Conservation (phyloP, 2,888 invertebrate species). For the Drosophila mayaguana region DNA sequence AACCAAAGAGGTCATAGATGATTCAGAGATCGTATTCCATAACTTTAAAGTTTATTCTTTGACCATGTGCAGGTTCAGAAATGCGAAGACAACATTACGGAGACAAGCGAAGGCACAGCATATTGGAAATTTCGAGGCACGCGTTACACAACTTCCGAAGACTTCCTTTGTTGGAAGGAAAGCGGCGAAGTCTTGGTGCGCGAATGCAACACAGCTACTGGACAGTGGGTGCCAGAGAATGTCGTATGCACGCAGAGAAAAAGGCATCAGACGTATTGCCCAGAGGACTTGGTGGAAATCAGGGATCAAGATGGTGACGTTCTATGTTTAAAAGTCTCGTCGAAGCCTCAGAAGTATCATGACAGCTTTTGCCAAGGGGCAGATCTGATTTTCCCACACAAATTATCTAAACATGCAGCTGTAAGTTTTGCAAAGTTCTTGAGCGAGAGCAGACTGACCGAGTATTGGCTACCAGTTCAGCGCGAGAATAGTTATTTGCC, state of each 20-base stretch:
- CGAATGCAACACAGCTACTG: slow-evolving; percentile 58
- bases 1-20: slow-evolving; percentile 26
- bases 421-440: slow-evolving; percentile 28
- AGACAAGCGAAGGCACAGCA: slow-evolving; percentile 21
- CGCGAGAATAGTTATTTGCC: slow-evolving; percentile 78
- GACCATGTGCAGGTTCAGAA: slow-evolving; percentile 21
- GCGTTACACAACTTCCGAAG: slow-evolving; percentile 54
- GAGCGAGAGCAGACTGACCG: slow-evolving; percentile 43
- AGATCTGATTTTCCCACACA: slow-evolving; percentile 43
- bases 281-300: slow-evolving; percentile 73
- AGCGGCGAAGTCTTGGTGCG: slow-evolving; percentile 50
- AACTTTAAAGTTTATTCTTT: neutral
- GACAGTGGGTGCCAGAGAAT: slow-evolving; percentile 52
- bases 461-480: slow-evolving; percentile 86
- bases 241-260: slow-evolving; percentile 42
- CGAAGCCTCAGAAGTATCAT: slow-evolving; percentile 66
- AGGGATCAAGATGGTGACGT: slow-evolving; percentile 18
- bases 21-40: neutral
- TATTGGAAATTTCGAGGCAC: slow-evolving; percentile 61
- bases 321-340: slow-evolving; percentile 82
- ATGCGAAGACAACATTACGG: slow-evolving; percentile 46
- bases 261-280: slow-evolving; percentile 62
- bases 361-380: slow-evolving; percentile 76
- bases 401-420: slow-evolving; percentile 27
- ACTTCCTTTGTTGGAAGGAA: slow-evolving; percentile 57